These are phyloP conservation scores for Mechanitis mazaeus DNA, from an alignment of 2,888 invertebrate species.

Conservation along the genomic window DNA sequence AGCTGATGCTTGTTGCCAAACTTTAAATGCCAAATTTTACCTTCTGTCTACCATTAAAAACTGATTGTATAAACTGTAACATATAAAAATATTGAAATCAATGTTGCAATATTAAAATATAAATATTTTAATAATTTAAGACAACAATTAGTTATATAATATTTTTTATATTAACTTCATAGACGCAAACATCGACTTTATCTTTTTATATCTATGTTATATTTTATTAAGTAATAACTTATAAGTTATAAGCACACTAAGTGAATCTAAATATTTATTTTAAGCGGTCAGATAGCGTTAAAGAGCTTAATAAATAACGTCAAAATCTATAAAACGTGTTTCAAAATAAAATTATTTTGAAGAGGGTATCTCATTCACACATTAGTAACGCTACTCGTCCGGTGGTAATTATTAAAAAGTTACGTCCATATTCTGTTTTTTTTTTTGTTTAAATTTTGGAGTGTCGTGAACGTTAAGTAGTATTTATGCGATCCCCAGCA, in stretches of 20 bases:
- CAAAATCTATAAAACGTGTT: constrained; percentile 66
- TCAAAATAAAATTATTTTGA: constrained; percentile 70
- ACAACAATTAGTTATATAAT: neutral
- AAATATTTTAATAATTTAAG: too few species aligned
- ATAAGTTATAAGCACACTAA: constrained; percentile 22
- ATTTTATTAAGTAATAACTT: constrained; percentile 26
- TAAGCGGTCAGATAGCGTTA: constrained; percentile 38
- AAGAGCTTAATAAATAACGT: constrained; percentile 65
- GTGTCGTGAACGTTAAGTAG: constrained; percentile 68
- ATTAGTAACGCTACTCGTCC: constrained; percentile 71
- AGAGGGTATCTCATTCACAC: constrained; percentile 64
- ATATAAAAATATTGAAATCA: neutral
- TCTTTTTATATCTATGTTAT: constrained; percentile 1
- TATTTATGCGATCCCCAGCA: constrained; percentile 73
- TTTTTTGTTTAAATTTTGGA: constrained; percentile 58
- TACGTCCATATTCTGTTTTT: constrained; percentile 45
- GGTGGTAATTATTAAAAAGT: constrained; percentile 69
- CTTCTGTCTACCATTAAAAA: neutral
- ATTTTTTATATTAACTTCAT: neutral
- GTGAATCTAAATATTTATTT: constrained; percentile 42
- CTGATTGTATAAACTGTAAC: neutral
- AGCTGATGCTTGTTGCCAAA: constrained; percentile 26
- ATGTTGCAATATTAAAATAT: too few species aligned
- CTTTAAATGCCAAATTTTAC: constrained; percentile 13
- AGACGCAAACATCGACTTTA: neutral